Evolutionary conservation across 2,113 vertebrate genomes (phyloP).

Genomic region (Hippocampus zosterae): DNA sequence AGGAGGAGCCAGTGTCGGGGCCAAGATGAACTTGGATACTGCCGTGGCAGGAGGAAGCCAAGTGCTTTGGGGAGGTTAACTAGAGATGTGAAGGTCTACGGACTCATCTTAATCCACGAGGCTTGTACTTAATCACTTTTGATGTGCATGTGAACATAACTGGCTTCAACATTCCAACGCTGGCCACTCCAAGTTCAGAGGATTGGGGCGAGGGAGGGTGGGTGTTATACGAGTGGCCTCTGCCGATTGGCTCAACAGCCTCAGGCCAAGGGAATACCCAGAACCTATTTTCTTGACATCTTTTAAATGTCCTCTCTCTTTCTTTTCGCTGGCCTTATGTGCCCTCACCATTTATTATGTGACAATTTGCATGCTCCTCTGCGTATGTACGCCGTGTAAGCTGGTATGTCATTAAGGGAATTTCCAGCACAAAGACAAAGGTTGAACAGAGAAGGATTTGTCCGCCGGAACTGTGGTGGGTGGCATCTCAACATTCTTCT

Average conservation of each 20-base stretch:
- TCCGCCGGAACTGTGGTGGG: constrained; percentile 65
- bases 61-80: constrained; percentile 61
- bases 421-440: constrained; percentile 64
- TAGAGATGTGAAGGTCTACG: constrained; percentile 58
- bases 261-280: constrained; percentile 44
- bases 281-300: constrained; percentile 33
- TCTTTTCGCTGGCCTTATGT: constrained; percentile 13
- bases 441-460: constrained; percentile 68
- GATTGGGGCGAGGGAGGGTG: constrained; percentile 36
- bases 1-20: constrained; percentile 60
- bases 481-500: constrained; percentile 67
- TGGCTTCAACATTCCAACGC: constrained; percentile 55
- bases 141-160: constrained; percentile 68
- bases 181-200: constrained; percentile 54
- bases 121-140: constrained; percentile 64
- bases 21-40: constrained; percentile 67
- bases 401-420: constrained; percentile 65
- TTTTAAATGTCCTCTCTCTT: constrained; percentile 48
- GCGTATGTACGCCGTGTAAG: constrained; percentile 49
- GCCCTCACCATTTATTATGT: constrained; percentile 16
- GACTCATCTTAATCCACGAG: constrained; percentile 64
- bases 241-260: constrained; percentile 52
- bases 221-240: constrained; percentile 21
- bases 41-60: constrained; percentile 60
- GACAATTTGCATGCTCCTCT: constrained; percentile 30